Conservation (phyloP, 2,113 vertebrate species). For the Percina caprodes region DNA sequence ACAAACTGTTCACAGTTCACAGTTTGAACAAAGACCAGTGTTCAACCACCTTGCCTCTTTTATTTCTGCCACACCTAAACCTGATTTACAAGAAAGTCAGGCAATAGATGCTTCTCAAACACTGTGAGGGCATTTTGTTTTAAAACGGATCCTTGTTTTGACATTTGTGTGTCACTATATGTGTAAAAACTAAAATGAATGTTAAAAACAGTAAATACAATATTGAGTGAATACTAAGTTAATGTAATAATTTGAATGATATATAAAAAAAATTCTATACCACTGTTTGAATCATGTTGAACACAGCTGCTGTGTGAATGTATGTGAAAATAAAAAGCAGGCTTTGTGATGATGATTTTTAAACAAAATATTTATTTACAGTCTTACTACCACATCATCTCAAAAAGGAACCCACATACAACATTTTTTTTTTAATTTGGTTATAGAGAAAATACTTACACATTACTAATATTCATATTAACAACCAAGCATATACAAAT, state of each 20-base stretch:
- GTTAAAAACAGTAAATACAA: not conserved
- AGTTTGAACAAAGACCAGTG: slow-evolving; percentile 50
- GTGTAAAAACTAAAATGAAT: not conserved
- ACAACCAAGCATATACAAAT: slow-evolving; percentile 17
- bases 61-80: slow-evolving; percentile 73
- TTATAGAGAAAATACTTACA: not conserved
- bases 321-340: slow-evolving; percentile 1
- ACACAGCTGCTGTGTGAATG: not conserved
- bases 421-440: slow-evolving; percentile 3
- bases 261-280: too few relatives aligned
- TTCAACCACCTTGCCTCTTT: not conserved
- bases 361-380: slow-evolving; percentile 79
- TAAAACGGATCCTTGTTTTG: slow-evolving; percentile 3
- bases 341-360: slow-evolving; percentile 15
- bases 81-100: slow-evolving; percentile 59
- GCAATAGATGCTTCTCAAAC: slow-evolving; percentile 32
- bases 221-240: not conserved
- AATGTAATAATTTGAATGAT: not conserved
- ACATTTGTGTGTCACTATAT: not conserved
- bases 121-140: not conserved
- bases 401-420: slow-evolving; percentile 35
- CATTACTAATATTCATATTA: not conserved
- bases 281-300: not conserved
- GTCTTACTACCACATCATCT: slow-evolving; percentile 1
- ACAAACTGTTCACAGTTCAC: not conserved